Conservation (phyloP, 2,888 invertebrate species). For the Prosopocoilus inquinatus region DNA sequence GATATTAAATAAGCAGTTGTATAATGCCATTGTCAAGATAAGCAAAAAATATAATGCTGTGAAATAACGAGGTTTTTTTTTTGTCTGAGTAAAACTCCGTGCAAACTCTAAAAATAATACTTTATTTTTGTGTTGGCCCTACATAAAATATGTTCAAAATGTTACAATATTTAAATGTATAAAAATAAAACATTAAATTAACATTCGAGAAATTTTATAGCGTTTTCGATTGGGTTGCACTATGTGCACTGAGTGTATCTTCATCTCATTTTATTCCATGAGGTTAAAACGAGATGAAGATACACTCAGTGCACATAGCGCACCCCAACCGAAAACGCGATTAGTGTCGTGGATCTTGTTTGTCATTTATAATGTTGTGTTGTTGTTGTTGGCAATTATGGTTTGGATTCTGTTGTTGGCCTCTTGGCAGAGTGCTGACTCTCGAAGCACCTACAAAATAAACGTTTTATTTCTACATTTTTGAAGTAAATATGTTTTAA, state of each 20-base stretch:
- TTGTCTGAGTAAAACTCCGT: background rate
- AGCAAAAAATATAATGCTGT: too few species aligned
- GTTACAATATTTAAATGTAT: background rate
- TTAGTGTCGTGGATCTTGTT: background rate
- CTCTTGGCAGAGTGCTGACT: constrained; percentile 56
- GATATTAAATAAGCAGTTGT: constrained; percentile 60
- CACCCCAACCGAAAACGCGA: background rate
- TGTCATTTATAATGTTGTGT: too few species aligned
- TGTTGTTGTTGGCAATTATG: constrained; percentile 33
- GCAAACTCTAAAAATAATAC: background rate
- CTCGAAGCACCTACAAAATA: constrained; percentile 50
- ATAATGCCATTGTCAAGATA: constrained; percentile 41
- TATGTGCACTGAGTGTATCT: too few species aligned
- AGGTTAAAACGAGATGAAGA: too few species aligned
- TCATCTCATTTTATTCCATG: too few species aligned
- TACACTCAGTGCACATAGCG: too few species aligned
- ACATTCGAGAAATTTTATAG: constrained; percentile 8
- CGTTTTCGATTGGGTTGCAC: too few species aligned
- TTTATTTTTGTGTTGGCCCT: background rate
- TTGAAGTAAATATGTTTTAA: background rate
- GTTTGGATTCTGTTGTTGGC: constrained; percentile 47
- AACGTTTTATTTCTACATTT: background rate
- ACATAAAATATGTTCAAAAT: background rate
- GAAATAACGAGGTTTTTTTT: background rate
- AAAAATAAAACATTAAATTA: background rate